These are phyloP conservation scores for Apocheima hispidaria DNA, from an alignment of 2,888 invertebrate species.

Conservation along the genomic window DNA sequence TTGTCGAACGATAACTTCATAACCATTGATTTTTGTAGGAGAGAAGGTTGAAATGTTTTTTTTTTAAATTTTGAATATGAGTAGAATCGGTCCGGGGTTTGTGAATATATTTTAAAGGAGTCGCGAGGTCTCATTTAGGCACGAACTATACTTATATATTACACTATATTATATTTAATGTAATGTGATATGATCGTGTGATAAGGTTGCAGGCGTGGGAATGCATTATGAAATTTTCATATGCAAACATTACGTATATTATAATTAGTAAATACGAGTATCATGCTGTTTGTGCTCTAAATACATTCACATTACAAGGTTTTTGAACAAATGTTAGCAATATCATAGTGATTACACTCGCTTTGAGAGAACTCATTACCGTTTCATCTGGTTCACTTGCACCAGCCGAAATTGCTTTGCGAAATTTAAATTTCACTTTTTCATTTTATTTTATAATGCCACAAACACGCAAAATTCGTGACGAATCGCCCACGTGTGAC, in stretches of 20 bases:
- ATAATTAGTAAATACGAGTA: conserved; percentile 14
- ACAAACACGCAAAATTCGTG: conserved; percentile 8
- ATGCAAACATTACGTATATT: conserved; percentile 1
- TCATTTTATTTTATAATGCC: conserved; percentile 3
- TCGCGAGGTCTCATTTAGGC: too few species aligned
- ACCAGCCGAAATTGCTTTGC: conserved; percentile 6
- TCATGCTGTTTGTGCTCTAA: conserved; percentile 2
- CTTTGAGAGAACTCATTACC: not conserved
- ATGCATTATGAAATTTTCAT: conserved; percentile 3
- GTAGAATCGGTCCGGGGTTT: too few species aligned
- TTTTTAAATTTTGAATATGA: too few species aligned
- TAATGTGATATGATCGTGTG: too few species aligned
- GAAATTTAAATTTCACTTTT: conserved; percentile 14
- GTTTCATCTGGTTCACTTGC: conserved; percentile 1
- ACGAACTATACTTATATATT: too few species aligned
- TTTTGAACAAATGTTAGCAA: not conserved
- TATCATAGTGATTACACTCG: conserved; percentile 1
- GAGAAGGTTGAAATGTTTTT: too few species aligned
- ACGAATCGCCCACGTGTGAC: conserved; percentile 4
- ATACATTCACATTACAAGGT: conserved; percentile 13
- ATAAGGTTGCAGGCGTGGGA: not conserved
- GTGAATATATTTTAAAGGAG: too few species aligned
- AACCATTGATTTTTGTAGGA: too few species aligned
- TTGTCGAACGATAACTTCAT: too few species aligned
- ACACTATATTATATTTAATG: too few species aligned